Evolutionary conservation across 2,113 vertebrate species (phyloP).

Genomic region (Notothenia coriiceps): DNA sequence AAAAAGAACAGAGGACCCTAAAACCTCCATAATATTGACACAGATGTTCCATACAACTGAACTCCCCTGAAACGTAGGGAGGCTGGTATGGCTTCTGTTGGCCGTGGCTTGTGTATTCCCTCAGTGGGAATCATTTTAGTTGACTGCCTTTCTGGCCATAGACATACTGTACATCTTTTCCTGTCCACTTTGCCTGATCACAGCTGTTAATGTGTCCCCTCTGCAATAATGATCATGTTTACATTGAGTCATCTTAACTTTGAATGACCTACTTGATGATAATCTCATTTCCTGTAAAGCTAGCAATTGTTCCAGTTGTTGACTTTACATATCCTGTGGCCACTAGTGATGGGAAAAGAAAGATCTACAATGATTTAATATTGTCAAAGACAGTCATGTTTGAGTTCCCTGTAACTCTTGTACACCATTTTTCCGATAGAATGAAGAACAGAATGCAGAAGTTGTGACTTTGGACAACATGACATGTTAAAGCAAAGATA

Average conservation of each 20-base stretch:
- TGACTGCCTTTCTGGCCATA: slow-evolving; percentile 32
- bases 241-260: slow-evolving; percentile 57
- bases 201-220: slow-evolving; percentile 63
- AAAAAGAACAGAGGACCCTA: slow-evolving; percentile 73
- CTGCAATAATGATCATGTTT: slow-evolving; percentile 55
- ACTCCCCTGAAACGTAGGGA: slow-evolving; percentile 62
- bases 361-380: slow-evolving; percentile 49
- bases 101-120: slow-evolving; percentile 48
- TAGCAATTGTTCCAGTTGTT: slow-evolving; percentile 66
- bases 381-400: slow-evolving; percentile 20
- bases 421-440: slow-evolving; percentile 1
- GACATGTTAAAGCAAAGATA: slow-evolving; percentile 3
- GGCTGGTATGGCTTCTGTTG: slow-evolving; percentile 44
- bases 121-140: slow-evolving; percentile 51
- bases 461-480: neutral
- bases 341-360: slow-evolving; percentile 52
- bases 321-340: slow-evolving; percentile 36
- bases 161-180: slow-evolving; percentile 22
- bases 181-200: slow-evolving; percentile 33
- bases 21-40: slow-evolving; percentile 85
- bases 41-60: slow-evolving; percentile 82
- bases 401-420: neutral
- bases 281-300: slow-evolving; percentile 66
- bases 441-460: slow-evolving; percentile 10
- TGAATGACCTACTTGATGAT: slow-evolving; percentile 63